Conservation (phyloP, 1,140 invertebrate species). For the Branchinecta lindahli region DNA sequence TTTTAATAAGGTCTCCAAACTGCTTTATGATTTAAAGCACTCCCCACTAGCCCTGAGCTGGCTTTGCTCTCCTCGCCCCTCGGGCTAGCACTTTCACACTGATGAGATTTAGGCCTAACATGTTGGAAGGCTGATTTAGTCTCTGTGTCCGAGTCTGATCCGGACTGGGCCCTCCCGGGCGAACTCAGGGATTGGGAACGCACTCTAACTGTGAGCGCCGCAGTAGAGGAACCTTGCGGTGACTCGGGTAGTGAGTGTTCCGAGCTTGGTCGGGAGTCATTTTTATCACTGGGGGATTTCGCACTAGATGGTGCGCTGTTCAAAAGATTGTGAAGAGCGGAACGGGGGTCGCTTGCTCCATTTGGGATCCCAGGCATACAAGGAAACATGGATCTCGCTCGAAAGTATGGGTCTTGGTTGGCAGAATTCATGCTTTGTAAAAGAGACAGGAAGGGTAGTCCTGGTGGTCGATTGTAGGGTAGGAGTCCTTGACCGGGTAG, state of each 20-base stretch:
- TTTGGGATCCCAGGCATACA: background rate
- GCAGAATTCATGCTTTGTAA: conserved; percentile 1
- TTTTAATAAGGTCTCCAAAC: conserved; percentile 8
- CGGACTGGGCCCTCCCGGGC: background rate
- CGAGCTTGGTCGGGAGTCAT: background rate
- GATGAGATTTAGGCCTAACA: background rate
- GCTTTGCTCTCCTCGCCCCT: background rate
- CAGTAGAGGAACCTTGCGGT: background rate
- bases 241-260: background rate
- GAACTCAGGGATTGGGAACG: background rate
- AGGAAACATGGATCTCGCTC: background rate
- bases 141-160: background rate
- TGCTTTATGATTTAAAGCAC: background rate
- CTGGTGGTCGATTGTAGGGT: background rate
- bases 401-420: background rate
- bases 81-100: background rate
- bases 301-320: background rate
- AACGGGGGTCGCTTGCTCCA: no score
- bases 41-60: background rate
- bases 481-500: background rate
- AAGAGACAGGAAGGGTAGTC: background rate
- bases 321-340: no score
- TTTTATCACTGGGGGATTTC: background rate
- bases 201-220: background rate
- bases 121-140: conserved; percentile 1